Percentiles rank a stretch among this genome's conserved stretches.
phyloP scores from a whole-genome alignment of 2,797 vertebrate species.

The Poecilia picta region DNA sequence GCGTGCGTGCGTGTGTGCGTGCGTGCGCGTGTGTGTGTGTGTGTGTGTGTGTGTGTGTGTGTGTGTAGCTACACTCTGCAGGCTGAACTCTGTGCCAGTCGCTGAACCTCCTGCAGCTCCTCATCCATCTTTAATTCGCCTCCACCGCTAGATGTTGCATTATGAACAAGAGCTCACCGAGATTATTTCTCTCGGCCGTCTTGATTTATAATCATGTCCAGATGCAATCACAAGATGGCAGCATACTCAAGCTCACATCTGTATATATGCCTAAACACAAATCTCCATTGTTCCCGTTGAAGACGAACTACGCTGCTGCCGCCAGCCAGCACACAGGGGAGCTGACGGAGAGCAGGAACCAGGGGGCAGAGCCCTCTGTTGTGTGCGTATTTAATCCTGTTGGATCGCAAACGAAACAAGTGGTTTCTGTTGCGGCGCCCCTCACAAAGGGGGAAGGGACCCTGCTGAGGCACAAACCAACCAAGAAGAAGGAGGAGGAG shows the following conservation, averaged over 20 bases:
- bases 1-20: too few relatives aligned
- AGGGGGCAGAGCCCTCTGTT: constrained; percentile 60
- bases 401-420: constrained; percentile 66
- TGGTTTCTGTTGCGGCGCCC: constrained; percentile 58
- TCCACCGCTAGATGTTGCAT: constrained; percentile 8
- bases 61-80: constrained; percentile 6
- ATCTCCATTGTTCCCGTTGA: constrained; percentile 63
- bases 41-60: too few relatives aligned
- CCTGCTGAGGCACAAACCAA: constrained; percentile 58
- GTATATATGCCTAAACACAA: constrained; percentile 41
- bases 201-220: constrained; percentile 54
- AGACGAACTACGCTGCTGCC: constrained; percentile 67
- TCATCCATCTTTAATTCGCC: constrained; percentile 14
- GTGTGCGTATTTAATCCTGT: constrained; percentile 76
- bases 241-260: constrained; percentile 68
- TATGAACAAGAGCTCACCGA: constrained; percentile 9
- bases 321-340: constrained; percentile 46
- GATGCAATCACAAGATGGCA: constrained; percentile 80
- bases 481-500: constrained; percentile 31
- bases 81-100: not conserved
- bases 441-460: constrained; percentile 3
- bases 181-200: not conserved
- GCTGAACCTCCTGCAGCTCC: not conserved
- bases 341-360: constrained; percentile 55
- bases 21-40: too few relatives aligned